Conservation (phyloP, 2,797 vertebrate genomes). For the Coluber constrictor region DNA sequence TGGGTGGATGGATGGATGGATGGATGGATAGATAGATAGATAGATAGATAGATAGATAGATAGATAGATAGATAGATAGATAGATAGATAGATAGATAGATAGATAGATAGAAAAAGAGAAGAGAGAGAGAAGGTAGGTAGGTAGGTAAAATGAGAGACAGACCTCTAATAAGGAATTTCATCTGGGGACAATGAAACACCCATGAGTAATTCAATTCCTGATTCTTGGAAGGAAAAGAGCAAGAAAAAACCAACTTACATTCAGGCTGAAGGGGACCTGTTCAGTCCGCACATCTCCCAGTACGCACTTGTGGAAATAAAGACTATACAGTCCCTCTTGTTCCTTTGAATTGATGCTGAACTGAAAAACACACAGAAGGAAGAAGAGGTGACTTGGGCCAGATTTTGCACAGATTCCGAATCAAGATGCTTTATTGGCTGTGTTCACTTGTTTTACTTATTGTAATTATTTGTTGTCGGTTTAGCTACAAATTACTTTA, state of each 20-base stretch:
- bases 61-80: no score
- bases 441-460: not conserved
- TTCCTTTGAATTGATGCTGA: constrained; percentile 75
- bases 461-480: no score
- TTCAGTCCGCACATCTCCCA: not conserved
- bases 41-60: no score
- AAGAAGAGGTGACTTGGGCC: not conserved
- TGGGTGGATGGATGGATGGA: no score
- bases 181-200: not conserved
- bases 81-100: no score
- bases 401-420: not conserved
- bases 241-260: constrained; percentile 66
- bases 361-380: constrained; percentile 65
- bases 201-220: not conserved
- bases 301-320: constrained; percentile 80
- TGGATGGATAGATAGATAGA: no score
- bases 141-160: no score
- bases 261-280: constrained; percentile 76
- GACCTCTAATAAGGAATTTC: not conserved
- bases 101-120: no score
- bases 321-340: constrained; percentile 86
- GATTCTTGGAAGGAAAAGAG: not conserved
- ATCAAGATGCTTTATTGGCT: not conserved
- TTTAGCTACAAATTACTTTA: no score
- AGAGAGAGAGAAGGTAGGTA: no score